phyloP scores from a whole-genome alignment of 2,888 invertebrate genomes.

The Callyntrura sp. region DNA sequence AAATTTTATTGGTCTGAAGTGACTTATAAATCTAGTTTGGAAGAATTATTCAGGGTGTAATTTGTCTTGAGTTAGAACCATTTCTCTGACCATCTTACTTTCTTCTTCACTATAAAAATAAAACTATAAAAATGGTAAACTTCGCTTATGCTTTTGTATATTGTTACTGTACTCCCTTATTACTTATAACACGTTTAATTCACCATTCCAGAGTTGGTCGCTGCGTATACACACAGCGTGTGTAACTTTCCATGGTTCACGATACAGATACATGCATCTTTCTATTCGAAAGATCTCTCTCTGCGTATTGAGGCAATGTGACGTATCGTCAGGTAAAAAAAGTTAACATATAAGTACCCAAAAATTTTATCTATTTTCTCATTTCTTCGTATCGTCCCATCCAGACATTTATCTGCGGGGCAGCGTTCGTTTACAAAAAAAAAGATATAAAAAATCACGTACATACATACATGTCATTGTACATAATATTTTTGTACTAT shows the following conservation, averaged over 20 bases:
- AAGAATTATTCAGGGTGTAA: conserved; percentile 81
- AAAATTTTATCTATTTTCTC: neutral
- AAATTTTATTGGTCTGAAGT: conserved; percentile 80
- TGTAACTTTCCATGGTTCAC: conserved; percentile 10
- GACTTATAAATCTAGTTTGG: conserved; percentile 81
- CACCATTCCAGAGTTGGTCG: neutral
- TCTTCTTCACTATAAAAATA: conserved; percentile 16
- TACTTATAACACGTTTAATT: neutral
- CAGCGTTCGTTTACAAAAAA: neutral
- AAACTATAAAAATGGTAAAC: neutral
- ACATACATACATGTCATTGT: neutral
- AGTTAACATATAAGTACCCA: conserved; percentile 3
- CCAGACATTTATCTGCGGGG: conserved; percentile 40
- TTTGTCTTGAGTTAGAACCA: conserved; percentile 80
- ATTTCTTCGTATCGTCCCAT: conserved; percentile 14
- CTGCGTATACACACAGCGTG: neutral
- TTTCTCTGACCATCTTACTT: conserved; percentile 74
- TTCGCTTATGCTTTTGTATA: no score
- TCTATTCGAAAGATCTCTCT: neutral
- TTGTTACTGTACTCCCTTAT: neutral
- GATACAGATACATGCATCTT: neutral
- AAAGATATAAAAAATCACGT: neutral
- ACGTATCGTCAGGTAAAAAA: conserved; percentile 18
- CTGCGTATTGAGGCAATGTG: neutral
- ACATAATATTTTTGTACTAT: no score